A percentile compares a stretch with the other conserved stretches of the same genome.
These are phyloP conservation scores for Borostomias antarcticus DNA, from an alignment of 2,797 vertebrate species.

Conservation along the genomic window DNA sequence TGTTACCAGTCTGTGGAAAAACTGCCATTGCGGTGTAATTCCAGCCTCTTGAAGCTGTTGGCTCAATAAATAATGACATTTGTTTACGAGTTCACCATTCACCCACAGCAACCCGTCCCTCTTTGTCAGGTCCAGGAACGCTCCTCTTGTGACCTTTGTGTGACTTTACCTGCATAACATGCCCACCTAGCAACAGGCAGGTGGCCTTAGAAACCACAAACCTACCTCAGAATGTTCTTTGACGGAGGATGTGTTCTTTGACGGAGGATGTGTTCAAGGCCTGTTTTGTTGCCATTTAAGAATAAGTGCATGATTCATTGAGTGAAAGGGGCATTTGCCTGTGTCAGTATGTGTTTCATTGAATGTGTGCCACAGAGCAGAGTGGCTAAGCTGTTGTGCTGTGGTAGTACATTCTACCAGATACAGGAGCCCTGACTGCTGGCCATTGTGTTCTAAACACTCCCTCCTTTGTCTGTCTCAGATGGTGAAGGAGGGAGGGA, in stretches of 20 bases:
- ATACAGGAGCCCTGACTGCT: conserved; percentile 34
- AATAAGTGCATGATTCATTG: neutral
- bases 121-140: neutral
- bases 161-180: neutral
- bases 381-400: neutral
- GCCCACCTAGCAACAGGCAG: neutral
- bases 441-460: conserved; percentile 59
- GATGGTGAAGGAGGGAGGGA: conserved; percentile 9
- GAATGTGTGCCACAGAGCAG: neutral
- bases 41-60: neutral
- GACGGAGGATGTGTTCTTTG: too few species aligned
- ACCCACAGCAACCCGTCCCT: neutral
- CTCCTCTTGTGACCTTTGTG: neutral
- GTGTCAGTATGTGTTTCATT: neutral
- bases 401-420: neutral
- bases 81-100: neutral
- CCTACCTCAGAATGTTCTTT: too few species aligned
- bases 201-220: neutral
- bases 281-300: neutral
- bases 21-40: neutral
- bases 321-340: neutral
- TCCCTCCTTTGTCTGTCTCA: conserved; percentile 55
- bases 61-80: neutral
- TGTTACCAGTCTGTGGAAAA: neutral
- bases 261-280: too few species aligned